Evolutionary conservation across 2,888 invertebrate genomes (phyloP).

Genomic region (Cephonodes hylas): DNA sequence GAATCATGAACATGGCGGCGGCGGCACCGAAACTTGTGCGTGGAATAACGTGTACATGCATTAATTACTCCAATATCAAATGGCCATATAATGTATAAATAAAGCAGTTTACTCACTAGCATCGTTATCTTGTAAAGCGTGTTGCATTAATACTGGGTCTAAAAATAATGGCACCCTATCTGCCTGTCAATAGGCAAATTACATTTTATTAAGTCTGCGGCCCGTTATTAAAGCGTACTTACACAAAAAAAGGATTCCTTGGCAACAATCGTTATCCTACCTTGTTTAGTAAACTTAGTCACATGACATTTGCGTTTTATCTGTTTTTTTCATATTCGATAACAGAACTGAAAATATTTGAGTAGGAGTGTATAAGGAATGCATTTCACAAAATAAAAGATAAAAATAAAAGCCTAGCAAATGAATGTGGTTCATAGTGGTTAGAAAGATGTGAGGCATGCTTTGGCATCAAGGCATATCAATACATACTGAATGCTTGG

Average conservation of each 20-base stretch:
- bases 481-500: neutral
- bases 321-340: constrained; percentile 6
- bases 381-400: neutral
- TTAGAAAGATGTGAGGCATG: constrained; percentile 1
- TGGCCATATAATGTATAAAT: constrained; percentile 20
- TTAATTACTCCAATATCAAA: constrained; percentile 12
- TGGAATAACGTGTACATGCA: constrained; percentile 20
- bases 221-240: neutral
- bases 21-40: constrained; percentile 50
- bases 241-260: neutral
- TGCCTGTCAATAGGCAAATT: constrained; percentile 1
- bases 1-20: constrained; percentile 60
- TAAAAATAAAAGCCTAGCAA: neutral
- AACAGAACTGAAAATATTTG: neutral
- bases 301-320: constrained; percentile 5
- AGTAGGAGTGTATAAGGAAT: neutral
- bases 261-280: neutral
- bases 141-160: neutral
- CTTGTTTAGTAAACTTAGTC: constrained; percentile 4
- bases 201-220: neutral
- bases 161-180: neutral
- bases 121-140: constrained; percentile 7
- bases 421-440: neutral
- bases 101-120: constrained; percentile 12
- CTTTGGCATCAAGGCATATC: neutral